Base-by-base conservation (phyloP, 1,140 invertebrate species). In the Macrobrachium rosenbergii region DNA sequence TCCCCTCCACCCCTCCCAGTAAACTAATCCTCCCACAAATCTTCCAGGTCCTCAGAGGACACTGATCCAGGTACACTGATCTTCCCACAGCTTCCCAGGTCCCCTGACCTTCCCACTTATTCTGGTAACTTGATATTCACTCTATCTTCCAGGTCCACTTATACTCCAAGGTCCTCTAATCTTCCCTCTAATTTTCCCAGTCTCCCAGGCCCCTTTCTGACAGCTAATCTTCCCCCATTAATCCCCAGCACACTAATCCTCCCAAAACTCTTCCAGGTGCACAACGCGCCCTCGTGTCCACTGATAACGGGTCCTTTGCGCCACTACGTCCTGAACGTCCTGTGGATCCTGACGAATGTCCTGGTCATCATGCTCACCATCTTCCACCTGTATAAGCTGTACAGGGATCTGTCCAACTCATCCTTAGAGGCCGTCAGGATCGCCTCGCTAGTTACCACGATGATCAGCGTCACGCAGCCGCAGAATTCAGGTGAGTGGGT, bases 271-370 rank as follows among this genome's bases (percentile, higher is more conserved):
- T 52, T 81, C 73, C 63, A 87, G 83, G 81, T 85, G 52, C 90
- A 95, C 88, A 94, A 95, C 87, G 94, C 95, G 0, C 96, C 96
- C 0, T 95, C 95, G 23, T 98, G 96, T 91, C 96, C 96, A 0
- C 93, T 97, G 83, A 95, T 96, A 2, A 92, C 93, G 73, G 92
- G 92, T 63, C 95, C 96, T 10, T 95, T 96, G 89, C 93, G 96
- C 80, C 96, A 97, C 92, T 97, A 97, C 91, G 96, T 98, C 82
- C 94, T 98, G 72, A 97, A 98, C 92, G 95, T 96, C 8, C 93
- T 98, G 2, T 98, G 97, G 97, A 97, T 97, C 82, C 93, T 95
- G 73, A 96, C 97, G 88, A 97, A 98, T 91, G 93, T 96, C 59
- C 95, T 97, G 83, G 97, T 96, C 92, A 95, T 97, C n/a, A 93